These are phyloP conservation scores for Chorisops tibialis DNA, from an alignment of 2,888 invertebrate genomes.

Conservation along the genomic window DNA sequence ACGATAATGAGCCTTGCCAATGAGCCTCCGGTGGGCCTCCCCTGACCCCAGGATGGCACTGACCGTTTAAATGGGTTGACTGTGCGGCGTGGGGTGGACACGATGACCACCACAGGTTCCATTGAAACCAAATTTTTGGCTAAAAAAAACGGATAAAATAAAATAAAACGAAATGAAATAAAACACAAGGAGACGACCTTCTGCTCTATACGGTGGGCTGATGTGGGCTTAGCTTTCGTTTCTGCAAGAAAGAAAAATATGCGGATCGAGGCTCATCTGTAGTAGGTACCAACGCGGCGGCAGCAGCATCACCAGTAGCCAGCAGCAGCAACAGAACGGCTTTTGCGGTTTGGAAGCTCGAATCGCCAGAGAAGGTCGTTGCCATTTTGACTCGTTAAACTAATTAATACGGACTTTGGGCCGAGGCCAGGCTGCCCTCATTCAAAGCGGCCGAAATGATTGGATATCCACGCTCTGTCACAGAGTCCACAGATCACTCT, in stretches of 20 bases:
- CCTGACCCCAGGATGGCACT: background rate
- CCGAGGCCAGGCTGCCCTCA: conserved; percentile 3
- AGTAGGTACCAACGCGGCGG: background rate
- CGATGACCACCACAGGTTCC: conserved; percentile 21
- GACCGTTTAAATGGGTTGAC: background rate
- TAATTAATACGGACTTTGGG: conserved; percentile 22
- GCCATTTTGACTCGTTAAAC: conserved; percentile 25
- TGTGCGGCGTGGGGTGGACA: conserved; percentile 10
- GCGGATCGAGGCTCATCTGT: conserved; percentile 7
- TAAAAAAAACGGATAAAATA: background rate
- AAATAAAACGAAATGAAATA: too few species aligned
- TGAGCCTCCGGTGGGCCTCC: conserved; percentile 16
- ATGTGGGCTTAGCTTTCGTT: background rate
- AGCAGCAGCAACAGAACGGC: background rate
- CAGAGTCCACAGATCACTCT: background rate
- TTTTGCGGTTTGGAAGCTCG: conserved; percentile 14
- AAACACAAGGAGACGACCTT: too few species aligned
- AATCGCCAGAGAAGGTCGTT: conserved; percentile 22
- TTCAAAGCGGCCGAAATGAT: conserved; percentile 17
- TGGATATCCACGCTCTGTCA: background rate
- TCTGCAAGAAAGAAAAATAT: conserved; percentile 7
- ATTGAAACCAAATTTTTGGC: conserved; percentile 18
- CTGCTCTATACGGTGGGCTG: too few species aligned
- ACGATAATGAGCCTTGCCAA: conserved; percentile 25
- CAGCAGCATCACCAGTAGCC: background rate